These are phyloP conservation scores for Temnothorax longispinosus DNA, from an alignment of 1,140 invertebrate genomes.

Conservation along the genomic window DNA sequence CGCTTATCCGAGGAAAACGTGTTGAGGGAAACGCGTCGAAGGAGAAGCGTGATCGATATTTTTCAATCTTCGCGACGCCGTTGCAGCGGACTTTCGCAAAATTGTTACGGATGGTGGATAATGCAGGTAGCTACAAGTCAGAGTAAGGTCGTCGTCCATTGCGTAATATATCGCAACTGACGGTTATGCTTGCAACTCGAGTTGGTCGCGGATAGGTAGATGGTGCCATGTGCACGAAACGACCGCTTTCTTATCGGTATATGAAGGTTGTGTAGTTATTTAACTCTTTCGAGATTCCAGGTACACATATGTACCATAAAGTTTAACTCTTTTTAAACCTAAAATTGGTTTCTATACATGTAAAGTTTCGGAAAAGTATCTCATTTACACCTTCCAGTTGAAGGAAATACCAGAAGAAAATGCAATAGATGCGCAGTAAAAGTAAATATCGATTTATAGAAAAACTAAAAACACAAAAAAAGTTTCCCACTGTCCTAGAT, in stretches of 20 bases:
- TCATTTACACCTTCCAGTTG: too few species aligned
- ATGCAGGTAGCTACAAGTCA: conserved; percentile 48
- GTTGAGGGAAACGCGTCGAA: background rate
- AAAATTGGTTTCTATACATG: too few species aligned
- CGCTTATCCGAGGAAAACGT: background rate
- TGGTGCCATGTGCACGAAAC: background rate
- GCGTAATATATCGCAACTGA: conserved; percentile 4
- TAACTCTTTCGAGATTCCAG: too few species aligned
- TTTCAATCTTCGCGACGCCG: background rate
- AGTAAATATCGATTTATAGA: too few species aligned
- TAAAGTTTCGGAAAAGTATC: too few species aligned
- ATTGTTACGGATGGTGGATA: conserved; percentile 52
- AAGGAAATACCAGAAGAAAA: too few species aligned
- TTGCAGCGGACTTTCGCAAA: background rate
- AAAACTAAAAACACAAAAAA: too few species aligned
- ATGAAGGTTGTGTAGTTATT: too few species aligned
- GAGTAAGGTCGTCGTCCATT: background rate
- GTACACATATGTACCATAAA: too few species aligned
- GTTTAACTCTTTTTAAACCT: too few species aligned
- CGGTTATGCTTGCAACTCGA: background rate
- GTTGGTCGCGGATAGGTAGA: background rate
- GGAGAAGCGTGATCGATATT: background rate
- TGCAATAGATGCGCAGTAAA: too few species aligned
- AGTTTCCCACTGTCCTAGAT: too few species aligned
- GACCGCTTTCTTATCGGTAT: background rate